Base-by-base conservation (phyloP, 2,113 vertebrate genomes). In the Uria lomvia region DNA sequence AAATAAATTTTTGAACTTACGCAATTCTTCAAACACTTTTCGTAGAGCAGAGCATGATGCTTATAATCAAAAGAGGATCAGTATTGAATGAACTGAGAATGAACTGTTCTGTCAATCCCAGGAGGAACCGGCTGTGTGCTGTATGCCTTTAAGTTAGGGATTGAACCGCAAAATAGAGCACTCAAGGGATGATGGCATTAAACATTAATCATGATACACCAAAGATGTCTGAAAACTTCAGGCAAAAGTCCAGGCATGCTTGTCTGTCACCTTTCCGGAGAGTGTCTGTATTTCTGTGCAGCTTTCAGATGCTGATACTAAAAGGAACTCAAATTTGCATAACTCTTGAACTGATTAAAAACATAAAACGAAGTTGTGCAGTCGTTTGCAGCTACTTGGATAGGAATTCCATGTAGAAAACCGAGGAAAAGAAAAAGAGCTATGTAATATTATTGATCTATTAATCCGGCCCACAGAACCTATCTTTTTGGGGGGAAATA, bases 61-160 rank as follows among this genome's bases (percentile, higher is more conserved):
- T 40, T 81, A 17, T 85, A 90, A 85, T 96, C 78, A 95, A 86
- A 71, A 95, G 79, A 94, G 68, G 15, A 76, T 86, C 71, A 60
- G 17, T 82, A 15, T 32, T 76, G 50, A 53, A 55, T 88, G 50
- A 94, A 84, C 40, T 36, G 70, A 62, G 80, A 83, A 16, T 90
- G 72, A 90, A 88, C 83, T 75, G 38, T 79, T 86, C n/a, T 67
- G 52, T 90, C 55, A 87, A 0, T 74, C 77, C 88, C 66, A 53
- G 52, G 67, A 77, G 87, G 45, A 80, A 12, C 29, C 71, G 90
- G 17, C 74, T 93, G 58, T 81, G 29, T 70, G 50, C 49, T 0
- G 3, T 84, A 34, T 85, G 75, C 68, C 85, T 92, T 72, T 50
- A 65, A 74, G 53, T 66, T 77, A 58, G 52, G 74, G 47, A 32